Conservation (phyloP, 2,797 vertebrate species). For the Acanthurus lineatus region DNA sequence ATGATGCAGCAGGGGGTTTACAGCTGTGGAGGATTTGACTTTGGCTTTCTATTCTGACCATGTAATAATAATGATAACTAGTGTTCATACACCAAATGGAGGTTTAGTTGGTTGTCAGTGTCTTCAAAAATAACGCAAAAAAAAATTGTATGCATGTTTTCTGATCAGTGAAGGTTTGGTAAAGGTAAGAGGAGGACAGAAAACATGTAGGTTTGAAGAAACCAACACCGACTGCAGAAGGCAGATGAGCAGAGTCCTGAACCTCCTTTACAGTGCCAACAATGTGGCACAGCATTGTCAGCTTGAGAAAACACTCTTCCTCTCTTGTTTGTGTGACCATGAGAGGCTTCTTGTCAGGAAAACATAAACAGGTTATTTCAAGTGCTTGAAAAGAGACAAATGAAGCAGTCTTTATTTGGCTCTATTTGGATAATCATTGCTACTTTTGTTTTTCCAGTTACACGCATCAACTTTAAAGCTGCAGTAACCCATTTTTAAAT, state of each 20-base stretch:
- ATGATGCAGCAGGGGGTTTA: conserved; percentile 10
- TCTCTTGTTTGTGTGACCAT: not conserved
- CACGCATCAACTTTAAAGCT: conserved; percentile 1
- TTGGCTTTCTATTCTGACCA: conserved; percentile 8
- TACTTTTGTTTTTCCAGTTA: not conserved
- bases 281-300: not conserved
- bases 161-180: not conserved
- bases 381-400: not conserved
- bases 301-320: not conserved
- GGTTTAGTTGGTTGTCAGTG: not conserved
- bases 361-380: not conserved
- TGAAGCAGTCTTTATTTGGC: not conserved
- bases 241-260: not conserved
- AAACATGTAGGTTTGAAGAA: not conserved
- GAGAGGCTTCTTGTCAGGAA: not conserved
- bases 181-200: not conserved
- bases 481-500: not conserved
- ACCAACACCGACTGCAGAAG: not conserved
- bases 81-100: not conserved
- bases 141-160: not conserved
- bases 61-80: not conserved
- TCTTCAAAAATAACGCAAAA: not conserved
- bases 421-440: not conserved
- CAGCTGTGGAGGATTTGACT: not conserved
- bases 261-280: not conserved